phyloP scores from a whole-genome alignment of 2,797 vertebrate genomes.

The Hyperoplus lanceolatus region DNA sequence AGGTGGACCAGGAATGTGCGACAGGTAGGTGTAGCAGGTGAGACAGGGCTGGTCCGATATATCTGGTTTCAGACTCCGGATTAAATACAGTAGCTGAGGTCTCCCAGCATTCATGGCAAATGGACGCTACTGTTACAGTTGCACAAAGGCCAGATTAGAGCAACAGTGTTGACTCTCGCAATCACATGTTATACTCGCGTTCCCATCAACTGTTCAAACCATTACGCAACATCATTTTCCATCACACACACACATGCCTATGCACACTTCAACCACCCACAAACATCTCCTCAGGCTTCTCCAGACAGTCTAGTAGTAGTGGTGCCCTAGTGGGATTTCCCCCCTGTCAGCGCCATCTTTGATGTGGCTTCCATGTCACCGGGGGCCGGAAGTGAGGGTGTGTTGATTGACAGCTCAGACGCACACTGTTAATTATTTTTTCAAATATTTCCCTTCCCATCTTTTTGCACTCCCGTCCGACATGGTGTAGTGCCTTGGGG shows the following conservation, averaged over 20 bases:
- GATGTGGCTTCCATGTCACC: slow-evolving; percentile 76
- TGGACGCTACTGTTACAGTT: slow-evolving; percentile 60
- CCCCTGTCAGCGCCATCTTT: slow-evolving; percentile 66
- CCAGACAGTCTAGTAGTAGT: slow-evolving; percentile 45
- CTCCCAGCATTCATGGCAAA: slow-evolving; percentile 41
- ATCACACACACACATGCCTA: not conserved
- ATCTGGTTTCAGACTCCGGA: slow-evolving; percentile 70
- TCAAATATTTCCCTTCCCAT: slow-evolving; percentile 19
- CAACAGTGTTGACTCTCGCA: slow-evolving; percentile 40
- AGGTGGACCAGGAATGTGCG: slow-evolving; percentile 63
- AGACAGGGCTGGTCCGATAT: slow-evolving; percentile 47
- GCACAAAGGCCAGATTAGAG: slow-evolving; percentile 55
- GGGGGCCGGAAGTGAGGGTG: slow-evolving; percentile 64
- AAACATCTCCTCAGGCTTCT: slow-evolving; percentile 55
- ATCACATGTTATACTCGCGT: slow-evolving; percentile 37
- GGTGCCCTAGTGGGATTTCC: slow-evolving; percentile 63
- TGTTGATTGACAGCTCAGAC: slow-evolving; percentile 72
- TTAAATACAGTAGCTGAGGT: slow-evolving; percentile 69
- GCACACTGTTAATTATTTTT: slow-evolving; percentile 67
- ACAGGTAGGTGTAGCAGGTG: slow-evolving; percentile 44
- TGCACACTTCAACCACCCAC: slow-evolving; percentile 35
- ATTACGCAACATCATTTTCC: slow-evolving; percentile 4
- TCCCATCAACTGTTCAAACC: slow-evolving; percentile 32
- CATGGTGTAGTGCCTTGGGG: not conserved
- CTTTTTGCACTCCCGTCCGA: not conserved